Evolutionary conservation across 2,797 vertebrate species (phyloP).

Genomic region (Acipenser ruthenus): DNA sequence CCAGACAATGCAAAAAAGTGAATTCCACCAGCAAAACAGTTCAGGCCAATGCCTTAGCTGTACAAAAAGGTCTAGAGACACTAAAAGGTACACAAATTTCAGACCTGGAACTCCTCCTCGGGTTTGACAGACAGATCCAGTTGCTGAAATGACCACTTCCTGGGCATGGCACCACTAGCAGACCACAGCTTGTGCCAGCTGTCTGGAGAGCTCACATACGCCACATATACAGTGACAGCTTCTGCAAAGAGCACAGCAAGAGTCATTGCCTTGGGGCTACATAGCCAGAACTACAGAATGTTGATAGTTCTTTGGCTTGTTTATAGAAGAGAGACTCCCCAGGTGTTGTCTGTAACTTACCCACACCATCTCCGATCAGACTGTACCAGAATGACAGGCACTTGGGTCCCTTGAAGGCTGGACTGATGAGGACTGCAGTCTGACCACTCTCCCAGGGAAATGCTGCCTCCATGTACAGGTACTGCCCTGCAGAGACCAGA

Average conservation of each 20-base stretch:
- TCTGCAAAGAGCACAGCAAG: too few relatives aligned
- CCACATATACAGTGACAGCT: neutral
- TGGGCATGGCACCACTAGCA: neutral
- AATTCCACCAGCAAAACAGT: too few relatives aligned
- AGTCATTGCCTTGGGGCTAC: too few relatives aligned
- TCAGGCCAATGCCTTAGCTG: too few relatives aligned
- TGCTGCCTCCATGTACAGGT: constrained; percentile 3
- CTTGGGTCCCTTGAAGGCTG: neutral
- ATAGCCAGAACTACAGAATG: too few relatives aligned
- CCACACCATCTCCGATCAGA: constrained; percentile 7
- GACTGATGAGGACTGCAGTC: constrained; percentile 3
- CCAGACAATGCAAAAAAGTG: too few relatives aligned
- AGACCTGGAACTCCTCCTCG: neutral
- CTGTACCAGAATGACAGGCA: constrained; percentile 17
- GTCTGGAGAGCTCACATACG: neutral
- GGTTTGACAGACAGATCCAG: neutral
- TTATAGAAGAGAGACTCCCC: too few relatives aligned
- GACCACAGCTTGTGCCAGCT: neutral
- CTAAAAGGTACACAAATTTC: neutral
- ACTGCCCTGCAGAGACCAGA: neutral
- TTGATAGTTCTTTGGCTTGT: too few relatives aligned
- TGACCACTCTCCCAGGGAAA: constrained; percentile 7
- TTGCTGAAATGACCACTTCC: neutral
- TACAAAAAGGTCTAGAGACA: too few relatives aligned
- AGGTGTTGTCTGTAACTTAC: neutral